Base-by-base conservation (phyloP, 2,888 invertebrate genomes). In the Ligdia adustata region DNA sequence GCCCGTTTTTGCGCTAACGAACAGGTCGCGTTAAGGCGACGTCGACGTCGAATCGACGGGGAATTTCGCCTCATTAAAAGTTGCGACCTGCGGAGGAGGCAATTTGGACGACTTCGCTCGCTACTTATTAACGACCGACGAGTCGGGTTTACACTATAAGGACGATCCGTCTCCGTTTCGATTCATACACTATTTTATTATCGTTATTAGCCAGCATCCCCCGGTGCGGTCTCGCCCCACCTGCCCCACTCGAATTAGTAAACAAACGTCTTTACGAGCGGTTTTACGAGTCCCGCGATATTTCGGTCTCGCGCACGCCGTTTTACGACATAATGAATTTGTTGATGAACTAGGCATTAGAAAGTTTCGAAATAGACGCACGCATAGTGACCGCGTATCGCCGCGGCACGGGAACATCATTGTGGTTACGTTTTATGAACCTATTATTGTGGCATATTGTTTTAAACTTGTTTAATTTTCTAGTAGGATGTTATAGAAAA, bases 51-150 rank as follows among this genome's bases (percentile, higher is more conserved):
- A 75, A 79, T 82, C 82, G 82, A 80, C 82, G 77, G 82, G 75
- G 90, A 90, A 90, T 90, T 89, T 89, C 69, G 84, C 82, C 90
- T 90, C 90, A 90, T 90, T 90, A 90, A 91, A 90, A 90, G 81
- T 90, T 90, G 86, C 78, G 84, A 88, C 86, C 86, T 79, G 83
- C 75, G 29, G 42, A 43, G 48, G 48, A 82, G 87, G 85, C 88
- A 88, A 88, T 90, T 88, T 88, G 80, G 80, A 80, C 75, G 73
- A 71, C 79, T 82, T 78, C 69, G 67, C 69, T 70, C 72, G 73
- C 70, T 75, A 75, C 80, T 86, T 86, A 86, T 82, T 84, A 85
- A 84, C 79, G 78, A 79, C 24, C 38, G 33, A 72, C 18, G 31
- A 32, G 12, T 44, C 64, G 76, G 74, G 71, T 82, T 83, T 75